Conservation (phyloP, 2,797 vertebrate genomes). For the Zonotrichia albicollis region DNA sequence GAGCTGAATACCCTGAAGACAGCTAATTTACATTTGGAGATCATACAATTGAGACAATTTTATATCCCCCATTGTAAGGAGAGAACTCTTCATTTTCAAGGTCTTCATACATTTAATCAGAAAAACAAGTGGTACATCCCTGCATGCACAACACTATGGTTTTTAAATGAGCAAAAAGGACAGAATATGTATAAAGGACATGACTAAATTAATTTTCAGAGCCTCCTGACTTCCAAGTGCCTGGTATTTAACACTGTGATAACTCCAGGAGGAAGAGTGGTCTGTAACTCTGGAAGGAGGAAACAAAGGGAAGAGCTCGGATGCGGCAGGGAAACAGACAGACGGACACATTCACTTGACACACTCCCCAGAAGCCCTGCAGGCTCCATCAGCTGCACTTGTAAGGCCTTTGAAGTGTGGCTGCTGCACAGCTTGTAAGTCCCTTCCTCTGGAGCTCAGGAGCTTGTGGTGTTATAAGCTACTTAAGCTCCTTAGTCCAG, state of each 20-base stretch:
- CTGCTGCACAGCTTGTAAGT: slow-evolving; percentile 58
- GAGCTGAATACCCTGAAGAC: background rate
- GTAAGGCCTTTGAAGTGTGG: slow-evolving; percentile 54
- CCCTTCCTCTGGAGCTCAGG: slow-evolving; percentile 34
- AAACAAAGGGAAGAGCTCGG: background rate
- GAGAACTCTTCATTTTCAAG: background rate
- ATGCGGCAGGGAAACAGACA: background rate
- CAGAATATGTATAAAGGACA: background rate
- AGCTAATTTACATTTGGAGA: background rate
- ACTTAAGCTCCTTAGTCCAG: slow-evolving; percentile 72
- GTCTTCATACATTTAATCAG: background rate
- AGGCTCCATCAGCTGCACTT: background rate
- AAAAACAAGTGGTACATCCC: background rate
- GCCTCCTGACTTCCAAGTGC: background rate
- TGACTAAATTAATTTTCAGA: background rate
- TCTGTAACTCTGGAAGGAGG: background rate
- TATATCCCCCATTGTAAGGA: background rate
- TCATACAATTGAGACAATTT: background rate
- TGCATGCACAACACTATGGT: background rate
- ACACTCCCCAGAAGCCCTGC: slow-evolving; percentile 10
- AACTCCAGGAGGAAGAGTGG: background rate
- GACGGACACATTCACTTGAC: background rate
- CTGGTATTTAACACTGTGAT: background rate
- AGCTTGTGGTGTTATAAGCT: slow-evolving; percentile 64
- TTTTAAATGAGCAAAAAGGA: background rate